A percentile compares a stretch with the other conserved stretches of the same genome.
Conservation (phyloP, 2,113 vertebrate species). For the Hippolais icterina region DNA sequence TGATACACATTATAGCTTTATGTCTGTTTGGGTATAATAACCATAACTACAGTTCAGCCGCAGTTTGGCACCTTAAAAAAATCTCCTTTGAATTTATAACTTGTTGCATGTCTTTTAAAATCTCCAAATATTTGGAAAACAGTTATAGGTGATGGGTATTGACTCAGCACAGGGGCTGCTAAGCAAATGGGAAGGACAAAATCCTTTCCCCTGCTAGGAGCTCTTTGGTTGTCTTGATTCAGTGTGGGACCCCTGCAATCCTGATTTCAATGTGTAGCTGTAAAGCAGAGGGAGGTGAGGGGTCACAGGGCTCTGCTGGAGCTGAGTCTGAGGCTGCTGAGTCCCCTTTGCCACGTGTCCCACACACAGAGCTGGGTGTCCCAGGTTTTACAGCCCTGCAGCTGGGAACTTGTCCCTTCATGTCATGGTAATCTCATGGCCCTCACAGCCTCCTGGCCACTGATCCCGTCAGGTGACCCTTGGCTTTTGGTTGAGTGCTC, state of each 20-base stretch:
- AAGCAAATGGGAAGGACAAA: not conserved
- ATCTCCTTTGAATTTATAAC: not conserved
- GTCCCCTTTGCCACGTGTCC: not conserved
- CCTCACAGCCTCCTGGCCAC: not conserved
- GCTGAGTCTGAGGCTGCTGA: not conserved
- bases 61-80: not conserved
- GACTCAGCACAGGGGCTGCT: not conserved
- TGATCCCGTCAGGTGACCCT: not conserved
- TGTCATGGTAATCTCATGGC: not conserved
- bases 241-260: not conserved
- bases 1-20: constrained; percentile 14
- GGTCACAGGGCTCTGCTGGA: not conserved
- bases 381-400: not conserved
- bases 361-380: fast-evolving
- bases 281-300: not conserved
- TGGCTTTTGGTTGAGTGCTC: not conserved
- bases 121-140: not conserved
- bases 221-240: not conserved
- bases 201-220: not conserved
- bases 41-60: not conserved
- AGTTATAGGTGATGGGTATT: not conserved
- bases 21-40: constrained; percentile 1
- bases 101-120: not conserved
- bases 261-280: not conserved
- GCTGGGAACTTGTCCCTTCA: not conserved